phyloP scores from a whole-genome alignment of 2,888 invertebrate genomes.

The Aporophyla nigra region DNA sequence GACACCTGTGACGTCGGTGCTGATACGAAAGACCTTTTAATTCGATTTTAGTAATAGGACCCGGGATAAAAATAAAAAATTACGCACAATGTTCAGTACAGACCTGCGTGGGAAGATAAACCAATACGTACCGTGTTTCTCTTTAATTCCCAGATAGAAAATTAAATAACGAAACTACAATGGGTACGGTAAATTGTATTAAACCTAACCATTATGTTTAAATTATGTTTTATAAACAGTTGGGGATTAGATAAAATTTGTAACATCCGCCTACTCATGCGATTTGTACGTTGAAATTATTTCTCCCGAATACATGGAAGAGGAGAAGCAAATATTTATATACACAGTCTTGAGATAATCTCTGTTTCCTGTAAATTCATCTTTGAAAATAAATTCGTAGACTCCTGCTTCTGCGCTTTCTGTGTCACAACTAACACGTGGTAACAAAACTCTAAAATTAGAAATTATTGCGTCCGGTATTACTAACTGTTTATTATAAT shows the following conservation, averaged over 20 bases:
- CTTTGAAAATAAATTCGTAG: conserved; percentile 4
- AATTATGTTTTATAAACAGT: conserved; percentile 40
- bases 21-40: background rate
- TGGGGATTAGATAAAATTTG: conserved; percentile 21
- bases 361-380: conserved; percentile 11
- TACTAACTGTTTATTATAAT: background rate
- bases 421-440: background rate
- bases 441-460: background rate
- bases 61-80: background rate
- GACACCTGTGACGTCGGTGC: background rate
- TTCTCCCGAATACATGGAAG: background rate
- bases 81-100: background rate
- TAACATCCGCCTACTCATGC: background rate
- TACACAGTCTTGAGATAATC: background rate
- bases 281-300: conserved; percentile 40
- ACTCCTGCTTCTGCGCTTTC: background rate
- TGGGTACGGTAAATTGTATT: conserved; percentile 24
- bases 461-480: background rate
- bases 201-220: conserved; percentile 26
- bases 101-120: conserved; percentile 19
- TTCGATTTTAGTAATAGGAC: background rate
- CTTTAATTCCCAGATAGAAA: conserved; percentile 32
- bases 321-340: conserved; percentile 26
- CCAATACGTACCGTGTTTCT: conserved; percentile 19
- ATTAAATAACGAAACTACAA: conserved; percentile 34